Evolutionary conservation across 2,113 vertebrate species (phyloP).

Genomic region (Semnornis frantzii): DNA sequence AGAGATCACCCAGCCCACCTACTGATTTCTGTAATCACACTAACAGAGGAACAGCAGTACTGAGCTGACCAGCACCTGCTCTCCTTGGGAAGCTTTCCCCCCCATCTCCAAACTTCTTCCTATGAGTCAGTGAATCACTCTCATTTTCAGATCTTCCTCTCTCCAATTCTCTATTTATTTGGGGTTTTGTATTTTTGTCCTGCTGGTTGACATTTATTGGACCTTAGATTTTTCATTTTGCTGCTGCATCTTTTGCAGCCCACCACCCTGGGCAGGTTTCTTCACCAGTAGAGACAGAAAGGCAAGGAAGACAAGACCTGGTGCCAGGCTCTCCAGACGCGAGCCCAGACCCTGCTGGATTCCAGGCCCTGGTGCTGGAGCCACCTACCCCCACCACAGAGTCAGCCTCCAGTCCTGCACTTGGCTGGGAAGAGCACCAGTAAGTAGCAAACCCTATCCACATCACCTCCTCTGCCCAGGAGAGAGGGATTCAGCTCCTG

Average conservation of each 20-base stretch:
- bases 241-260: slow-evolving; percentile 69
- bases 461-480: not conserved
- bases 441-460: slow-evolving; percentile 77
- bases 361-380: slow-evolving; percentile 81
- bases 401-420: slow-evolving; percentile 81
- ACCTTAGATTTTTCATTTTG: not conserved
- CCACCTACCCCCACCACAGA: slow-evolving; percentile 77
- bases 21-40: not conserved
- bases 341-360: slow-evolving; percentile 74
- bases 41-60: not conserved
- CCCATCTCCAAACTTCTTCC: not conserved
- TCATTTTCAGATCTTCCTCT: slow-evolving; percentile 36
- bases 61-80: not conserved
- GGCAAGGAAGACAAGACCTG: slow-evolving; percentile 79
- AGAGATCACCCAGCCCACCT: not conserved
- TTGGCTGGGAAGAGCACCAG: slow-evolving; percentile 82
- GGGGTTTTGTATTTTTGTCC: slow-evolving; percentile 9
- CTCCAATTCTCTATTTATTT: not conserved
- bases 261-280: slow-evolving; percentile 58
- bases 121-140: not conserved
- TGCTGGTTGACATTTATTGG: not conserved
- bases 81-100: not conserved
- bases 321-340: slow-evolving; percentile 65
- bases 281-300: slow-evolving; percentile 84
- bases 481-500: not conserved